A percentile compares a stretch with the other conserved stretches of the same genome.
Evolutionary conservation across 2,888 invertebrate genomes (phyloP).

Genomic region (Andrena marginata): DNA sequence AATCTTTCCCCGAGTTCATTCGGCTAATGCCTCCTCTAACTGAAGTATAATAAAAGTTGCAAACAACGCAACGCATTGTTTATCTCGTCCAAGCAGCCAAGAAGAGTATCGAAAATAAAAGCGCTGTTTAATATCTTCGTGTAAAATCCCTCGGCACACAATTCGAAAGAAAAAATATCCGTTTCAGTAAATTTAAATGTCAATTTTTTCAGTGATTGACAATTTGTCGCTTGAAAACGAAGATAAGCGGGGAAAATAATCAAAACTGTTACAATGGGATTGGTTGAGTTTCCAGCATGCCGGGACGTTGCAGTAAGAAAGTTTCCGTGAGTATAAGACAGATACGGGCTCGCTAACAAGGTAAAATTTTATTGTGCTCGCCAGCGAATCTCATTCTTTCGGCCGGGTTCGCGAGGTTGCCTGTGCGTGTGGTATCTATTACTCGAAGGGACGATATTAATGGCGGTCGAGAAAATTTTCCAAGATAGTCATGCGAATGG

Average conservation of each 20-base stretch:
- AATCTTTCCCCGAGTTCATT: neutral
- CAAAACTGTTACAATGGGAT: slow-evolving; percentile 3
- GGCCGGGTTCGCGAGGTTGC: neutral
- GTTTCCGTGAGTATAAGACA: neutral
- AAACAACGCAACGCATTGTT: too few relatives aligned
- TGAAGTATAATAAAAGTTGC: too few relatives aligned
- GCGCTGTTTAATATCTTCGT: neutral
- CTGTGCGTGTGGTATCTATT: neutral
- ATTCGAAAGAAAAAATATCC: neutral
- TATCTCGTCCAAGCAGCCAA: too few relatives aligned
- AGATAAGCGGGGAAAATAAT: neutral
- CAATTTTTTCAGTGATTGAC: neutral
- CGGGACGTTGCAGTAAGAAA: slow-evolving; percentile 4
- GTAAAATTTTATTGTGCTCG: slow-evolving; percentile 13
- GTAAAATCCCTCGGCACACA: neutral
- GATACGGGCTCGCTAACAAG: slow-evolving; percentile 3
- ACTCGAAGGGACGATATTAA: slow-evolving; percentile 3
- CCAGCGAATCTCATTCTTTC: slow-evolving; percentile 12
- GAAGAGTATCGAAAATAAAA: neutral
- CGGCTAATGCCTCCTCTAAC: too few relatives aligned
- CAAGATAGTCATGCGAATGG: neutral
- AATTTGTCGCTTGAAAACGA: neutral
- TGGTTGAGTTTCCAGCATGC: neutral
- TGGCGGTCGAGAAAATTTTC: neutral
- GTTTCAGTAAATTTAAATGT: neutral